Evolutionary conservation across 2,113 vertebrate species (phyloP), one percentile per base, ranked within the genome.

Genomic region (Neogobius melanostomus): DNA sequence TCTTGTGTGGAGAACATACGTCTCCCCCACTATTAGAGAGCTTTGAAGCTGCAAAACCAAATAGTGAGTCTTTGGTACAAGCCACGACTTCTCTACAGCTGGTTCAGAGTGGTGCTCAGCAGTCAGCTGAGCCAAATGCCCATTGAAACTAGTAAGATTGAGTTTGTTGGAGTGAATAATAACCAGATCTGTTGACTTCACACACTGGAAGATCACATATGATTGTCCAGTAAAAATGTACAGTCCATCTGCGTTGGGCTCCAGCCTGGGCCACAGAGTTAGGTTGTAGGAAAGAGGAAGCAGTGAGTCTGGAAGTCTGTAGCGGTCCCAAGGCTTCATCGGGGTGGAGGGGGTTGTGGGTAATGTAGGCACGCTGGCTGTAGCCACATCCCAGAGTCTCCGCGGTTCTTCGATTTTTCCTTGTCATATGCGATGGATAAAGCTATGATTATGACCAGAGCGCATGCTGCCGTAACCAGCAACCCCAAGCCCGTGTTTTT

Each of bases 121-220:
- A 0, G 70, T 82, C 72, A 95, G 68, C 0, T 9, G 65, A 14
- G 84, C 82, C 0, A 14, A 68, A 53, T 88, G 79, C 0, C 49
- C 53, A 0, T 14, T 0, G 4, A 87, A 79, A 5, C 0, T 0
- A 0, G 92, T 95, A 80, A 97, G 90, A 75, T 94, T 95, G 54
- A 99, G 95, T 59, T 95, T 94, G 59, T 92, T 94, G 89, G 93
- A 93, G 86, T 99, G 97, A 80, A 99, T 96, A 72, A 99, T 85
- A 78, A 99, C 91, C 68, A 95, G 69, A 43, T 94, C 0, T 0
- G 97, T 99, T 51, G 89, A 36, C 42, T 84, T 61, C 6, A 17
- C 0, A 48, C 98, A 98, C n/a, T 0, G 0, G 11, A 99, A 96
- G 66, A 82, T 46, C 45, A 95, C 95, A 0, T 66, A 71, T 57